These are phyloP conservation scores for Liparis tanakae DNA, from an alignment of 2,797 vertebrate species.

Conservation along the genomic window DNA sequence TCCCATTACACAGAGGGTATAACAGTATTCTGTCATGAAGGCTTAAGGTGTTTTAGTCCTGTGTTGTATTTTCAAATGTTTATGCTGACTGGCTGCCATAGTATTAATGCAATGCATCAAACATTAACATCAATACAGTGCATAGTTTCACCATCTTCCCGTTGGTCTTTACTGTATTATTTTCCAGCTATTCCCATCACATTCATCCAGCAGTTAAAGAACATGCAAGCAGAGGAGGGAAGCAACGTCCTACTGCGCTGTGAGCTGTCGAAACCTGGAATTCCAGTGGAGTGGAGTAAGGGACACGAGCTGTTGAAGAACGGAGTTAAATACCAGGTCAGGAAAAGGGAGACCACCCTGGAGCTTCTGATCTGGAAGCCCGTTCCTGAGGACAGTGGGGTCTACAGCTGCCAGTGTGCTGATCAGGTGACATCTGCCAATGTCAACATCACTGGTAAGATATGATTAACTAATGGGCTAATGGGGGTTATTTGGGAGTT, in stretches of 20 bases:
- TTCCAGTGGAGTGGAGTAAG: constrained; percentile 80
- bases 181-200: constrained; percentile 78
- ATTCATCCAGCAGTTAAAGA: constrained; percentile 78
- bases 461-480: background rate
- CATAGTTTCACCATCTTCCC: background rate
- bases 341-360: constrained; percentile 79
- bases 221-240: constrained; percentile 80
- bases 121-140: background rate
- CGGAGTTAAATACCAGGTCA: constrained; percentile 84
- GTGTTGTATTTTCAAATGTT: background rate
- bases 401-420: constrained; percentile 90
- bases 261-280: constrained; percentile 84
- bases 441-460: constrained; percentile 87
- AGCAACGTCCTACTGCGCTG: constrained; percentile 80
- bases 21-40: background rate
- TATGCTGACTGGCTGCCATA: background rate
- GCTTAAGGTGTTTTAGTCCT: background rate
- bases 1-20: background rate
- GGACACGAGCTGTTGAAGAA: constrained; percentile 80
- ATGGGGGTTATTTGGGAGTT: too few species aligned
- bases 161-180: background rate
- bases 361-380: constrained; percentile 88
- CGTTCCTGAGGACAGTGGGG: constrained; percentile 85
- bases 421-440: constrained; percentile 87
- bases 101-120: background rate